Evolutionary conservation across 2,797 vertebrate species (phyloP).

Genomic region (Characodon lateralis): DNA sequence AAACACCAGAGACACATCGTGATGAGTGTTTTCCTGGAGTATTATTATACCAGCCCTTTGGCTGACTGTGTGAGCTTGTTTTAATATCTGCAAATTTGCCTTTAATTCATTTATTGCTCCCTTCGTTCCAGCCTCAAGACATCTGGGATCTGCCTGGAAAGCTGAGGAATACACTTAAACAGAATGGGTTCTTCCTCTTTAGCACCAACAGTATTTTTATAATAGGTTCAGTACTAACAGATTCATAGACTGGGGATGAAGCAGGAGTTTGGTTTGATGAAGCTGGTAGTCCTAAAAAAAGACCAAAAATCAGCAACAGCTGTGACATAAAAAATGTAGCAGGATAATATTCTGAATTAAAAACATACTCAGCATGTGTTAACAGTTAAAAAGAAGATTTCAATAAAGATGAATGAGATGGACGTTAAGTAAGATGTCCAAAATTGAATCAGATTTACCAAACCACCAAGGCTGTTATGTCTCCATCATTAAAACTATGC

Average conservation of each 20-base stretch:
- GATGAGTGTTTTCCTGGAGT: constrained; percentile 36
- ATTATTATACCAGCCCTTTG: constrained; percentile 57
- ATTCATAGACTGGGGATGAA: constrained; percentile 30
- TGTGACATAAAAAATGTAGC: constrained; percentile 56
- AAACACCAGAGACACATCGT: constrained; percentile 52
- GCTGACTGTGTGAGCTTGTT: constrained; percentile 61
- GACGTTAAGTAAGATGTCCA: constrained; percentile 14
- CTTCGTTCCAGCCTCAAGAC: constrained; percentile 51
- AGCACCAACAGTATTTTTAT: constrained; percentile 23
- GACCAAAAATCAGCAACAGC: constrained; percentile 66
- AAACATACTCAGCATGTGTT: constrained; percentile 18
- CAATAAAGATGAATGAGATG: constrained; percentile 12
- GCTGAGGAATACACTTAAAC: constrained; percentile 29
- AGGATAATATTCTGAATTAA: constrained; percentile 45
- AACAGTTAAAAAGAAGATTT: constrained; percentile 19
- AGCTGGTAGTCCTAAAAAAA: constrained; percentile 43
- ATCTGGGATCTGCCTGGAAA: constrained; percentile 30
- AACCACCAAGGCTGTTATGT: constrained; percentile 31
- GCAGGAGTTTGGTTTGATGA: constrained; percentile 31
- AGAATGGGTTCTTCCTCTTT: constrained; percentile 22
- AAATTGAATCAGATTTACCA: constrained; percentile 29
- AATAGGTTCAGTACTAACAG: constrained; percentile 28
- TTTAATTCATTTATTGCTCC: constrained; percentile 67
- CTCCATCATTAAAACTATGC: constrained; percentile 25
- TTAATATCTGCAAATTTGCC: constrained; percentile 68